Evolutionary conservation across 2,797 vertebrate genomes (phyloP).

Genomic region (Anniella stebbinsi): DNA sequence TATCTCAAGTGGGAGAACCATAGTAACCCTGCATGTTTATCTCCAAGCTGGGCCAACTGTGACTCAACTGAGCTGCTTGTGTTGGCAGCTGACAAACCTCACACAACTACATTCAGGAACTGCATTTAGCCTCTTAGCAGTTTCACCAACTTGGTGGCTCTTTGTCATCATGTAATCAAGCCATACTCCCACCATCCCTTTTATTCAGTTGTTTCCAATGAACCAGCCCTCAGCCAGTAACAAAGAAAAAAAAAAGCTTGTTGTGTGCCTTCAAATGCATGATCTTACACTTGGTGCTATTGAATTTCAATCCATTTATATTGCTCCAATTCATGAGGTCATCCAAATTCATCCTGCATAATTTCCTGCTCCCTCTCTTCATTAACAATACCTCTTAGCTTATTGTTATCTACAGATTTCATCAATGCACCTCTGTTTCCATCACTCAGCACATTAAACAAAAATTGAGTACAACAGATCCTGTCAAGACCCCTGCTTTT

Average conservation of each 20-base stretch:
- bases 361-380: slow-evolving; percentile 32
- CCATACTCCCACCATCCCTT: slow-evolving; percentile 3
- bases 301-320: slow-evolving; percentile 47
- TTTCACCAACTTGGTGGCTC: background rate
- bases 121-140: slow-evolving; percentile 18
- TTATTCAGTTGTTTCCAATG: slow-evolving; percentile 21
- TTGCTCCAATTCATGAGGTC: slow-evolving; percentile 64
- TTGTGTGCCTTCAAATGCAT: slow-evolving; percentile 14
- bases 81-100: slow-evolving; percentile 18
- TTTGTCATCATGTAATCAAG: slow-evolving; percentile 30
- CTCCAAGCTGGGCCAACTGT: slow-evolving; percentile 53
- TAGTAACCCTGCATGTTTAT: slow-evolving; percentile 16
- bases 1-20: background rate
- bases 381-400: slow-evolving; percentile 23
- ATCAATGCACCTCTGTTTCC: slow-evolving; percentile 6
- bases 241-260: slow-evolving; percentile 41
- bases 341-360: slow-evolving; percentile 35
- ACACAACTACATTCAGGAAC: slow-evolving; percentile 1
- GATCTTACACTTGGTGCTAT: slow-evolving; percentile 9
- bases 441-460: background rate
- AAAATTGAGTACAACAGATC: background rate
- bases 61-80: slow-evolving; percentile 27
- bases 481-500: too few species aligned
- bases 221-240: slow-evolving; percentile 7
- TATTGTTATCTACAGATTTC: slow-evolving; percentile 34